Evolutionary conservation across 2,888 invertebrate species (phyloP).

Genomic region (Megamerina dolium): DNA sequence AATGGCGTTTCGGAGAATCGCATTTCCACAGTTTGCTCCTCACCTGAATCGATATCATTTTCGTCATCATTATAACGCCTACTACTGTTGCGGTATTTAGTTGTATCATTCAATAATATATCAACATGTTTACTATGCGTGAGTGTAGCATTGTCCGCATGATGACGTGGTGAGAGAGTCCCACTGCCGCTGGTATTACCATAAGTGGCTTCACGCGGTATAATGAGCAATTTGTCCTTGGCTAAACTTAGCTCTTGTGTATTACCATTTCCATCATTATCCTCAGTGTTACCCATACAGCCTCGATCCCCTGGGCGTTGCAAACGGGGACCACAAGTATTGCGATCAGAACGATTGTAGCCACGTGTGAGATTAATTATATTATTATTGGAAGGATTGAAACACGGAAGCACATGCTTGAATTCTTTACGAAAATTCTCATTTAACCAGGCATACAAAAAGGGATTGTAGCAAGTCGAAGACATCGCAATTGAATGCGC

Average conservation of each 20-base stretch:
- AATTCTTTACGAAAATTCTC: slow-evolving; percentile 88
- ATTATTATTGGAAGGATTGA: slow-evolving; percentile 52
- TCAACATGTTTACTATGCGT: slow-evolving; percentile 33
- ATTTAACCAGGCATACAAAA: slow-evolving; percentile 96
- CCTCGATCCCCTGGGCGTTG: slow-evolving; percentile 33
- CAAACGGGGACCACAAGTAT: slow-evolving; percentile 42
- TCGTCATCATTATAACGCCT: slow-evolving; percentile 28
- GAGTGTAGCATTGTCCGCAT: slow-evolving; percentile 26
- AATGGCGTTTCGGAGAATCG: slow-evolving; percentile 46
- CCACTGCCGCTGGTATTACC: slow-evolving; percentile 38
- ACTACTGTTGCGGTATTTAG: slow-evolving; percentile 17
- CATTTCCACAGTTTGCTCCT: slow-evolving; percentile 45
- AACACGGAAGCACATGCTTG: slow-evolving; percentile 66
- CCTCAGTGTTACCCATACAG: slow-evolving; percentile 27
- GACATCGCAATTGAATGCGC: slow-evolving; percentile 92
- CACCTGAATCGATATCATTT: slow-evolving; percentile 37
- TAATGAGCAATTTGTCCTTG: slow-evolving; percentile 40
- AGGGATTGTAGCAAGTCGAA: slow-evolving; percentile 94
- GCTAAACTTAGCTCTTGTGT: slow-evolving; percentile 39
- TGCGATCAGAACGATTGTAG: slow-evolving; percentile 45
- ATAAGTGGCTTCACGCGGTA: slow-evolving; percentile 45
- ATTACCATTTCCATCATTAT: slow-evolving; percentile 42
- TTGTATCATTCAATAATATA: slow-evolving; percentile 33
- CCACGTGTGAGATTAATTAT: slow-evolving; percentile 41
- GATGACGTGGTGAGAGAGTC: slow-evolving; percentile 33